Conservation (phyloP, 2,797 vertebrate genomes). For the Linurgus olivaceus region DNA sequence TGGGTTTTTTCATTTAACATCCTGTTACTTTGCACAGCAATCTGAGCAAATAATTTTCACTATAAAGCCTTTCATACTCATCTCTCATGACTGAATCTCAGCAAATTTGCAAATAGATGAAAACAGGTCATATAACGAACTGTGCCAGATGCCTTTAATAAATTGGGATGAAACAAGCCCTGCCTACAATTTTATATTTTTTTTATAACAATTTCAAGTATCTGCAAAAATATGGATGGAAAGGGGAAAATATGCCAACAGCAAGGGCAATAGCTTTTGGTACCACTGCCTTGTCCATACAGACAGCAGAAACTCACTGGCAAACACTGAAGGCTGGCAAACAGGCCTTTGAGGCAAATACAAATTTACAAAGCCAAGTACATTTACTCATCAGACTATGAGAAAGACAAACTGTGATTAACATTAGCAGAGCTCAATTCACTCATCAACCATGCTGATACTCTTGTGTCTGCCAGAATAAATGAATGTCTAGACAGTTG, state of each 20-base stretch:
- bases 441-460: not conserved
- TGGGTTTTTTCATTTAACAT: not conserved
- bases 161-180: not conserved
- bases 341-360: not conserved
- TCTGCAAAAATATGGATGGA: not conserved
- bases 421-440: not conserved
- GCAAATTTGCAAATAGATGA: not conserved
- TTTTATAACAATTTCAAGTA: not conserved
- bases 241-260: not conserved
- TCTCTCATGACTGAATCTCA: not conserved
- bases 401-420: constrained; percentile 24
- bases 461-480: not conserved
- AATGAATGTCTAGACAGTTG: constrained; percentile 42
- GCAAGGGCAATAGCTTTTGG: not conserved
- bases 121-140: not conserved
- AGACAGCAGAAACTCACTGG: not conserved
- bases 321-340: not conserved
- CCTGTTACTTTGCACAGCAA: not conserved
- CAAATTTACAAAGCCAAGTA: constrained; percentile 3
- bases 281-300: rapidly evolving
- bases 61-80: not conserved
- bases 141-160: not conserved
- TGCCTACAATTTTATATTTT: not conserved
- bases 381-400: constrained; percentile 20
- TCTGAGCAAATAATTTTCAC: not conserved